phyloP scores from a whole-genome alignment of 2,888 invertebrate species.

The Campaea margaritaria region DNA sequence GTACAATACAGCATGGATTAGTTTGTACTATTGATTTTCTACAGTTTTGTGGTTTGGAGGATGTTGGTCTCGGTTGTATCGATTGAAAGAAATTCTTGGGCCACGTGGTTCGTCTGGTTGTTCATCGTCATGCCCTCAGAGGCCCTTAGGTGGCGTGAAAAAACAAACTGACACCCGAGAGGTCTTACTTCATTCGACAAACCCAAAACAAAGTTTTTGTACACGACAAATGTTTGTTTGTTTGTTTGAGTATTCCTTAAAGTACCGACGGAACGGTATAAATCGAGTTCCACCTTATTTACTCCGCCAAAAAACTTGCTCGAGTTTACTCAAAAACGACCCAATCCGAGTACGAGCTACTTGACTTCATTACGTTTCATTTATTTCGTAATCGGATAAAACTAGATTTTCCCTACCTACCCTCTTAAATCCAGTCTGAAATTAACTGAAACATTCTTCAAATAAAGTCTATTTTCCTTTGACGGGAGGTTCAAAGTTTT shows the following conservation, averaged over 20 bases:
- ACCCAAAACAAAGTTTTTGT: too few species aligned
- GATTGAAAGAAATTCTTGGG: too few species aligned
- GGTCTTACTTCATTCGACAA: too few species aligned
- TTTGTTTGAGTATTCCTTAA: neutral
- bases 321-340: slow-evolving; percentile 8
- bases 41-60: too few species aligned
- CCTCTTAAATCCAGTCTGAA: neutral
- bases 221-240: too few species aligned
- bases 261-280: neutral
- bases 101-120: too few species aligned
- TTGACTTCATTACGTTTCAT: slow-evolving; percentile 49
- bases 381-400: slow-evolving; percentile 49
- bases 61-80: too few species aligned
- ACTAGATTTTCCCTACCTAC: slow-evolving; percentile 24
- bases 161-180: too few species aligned
- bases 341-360: slow-evolving; percentile 22
- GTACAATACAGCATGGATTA: too few species aligned
- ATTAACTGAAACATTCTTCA: slow-evolving; percentile 6
- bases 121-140: too few species aligned
- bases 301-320: slow-evolving; percentile 1
- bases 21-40: too few species aligned
- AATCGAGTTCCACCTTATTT: neutral
- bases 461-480: slow-evolving; percentile 20
- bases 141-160: too few species aligned
- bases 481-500: slow-evolving; percentile 10